Evolutionary conservation across 2,888 invertebrate genomes (phyloP), one percentile per base, ranked within the genome.

Genomic region (Cacoxenus indagator): DNA sequence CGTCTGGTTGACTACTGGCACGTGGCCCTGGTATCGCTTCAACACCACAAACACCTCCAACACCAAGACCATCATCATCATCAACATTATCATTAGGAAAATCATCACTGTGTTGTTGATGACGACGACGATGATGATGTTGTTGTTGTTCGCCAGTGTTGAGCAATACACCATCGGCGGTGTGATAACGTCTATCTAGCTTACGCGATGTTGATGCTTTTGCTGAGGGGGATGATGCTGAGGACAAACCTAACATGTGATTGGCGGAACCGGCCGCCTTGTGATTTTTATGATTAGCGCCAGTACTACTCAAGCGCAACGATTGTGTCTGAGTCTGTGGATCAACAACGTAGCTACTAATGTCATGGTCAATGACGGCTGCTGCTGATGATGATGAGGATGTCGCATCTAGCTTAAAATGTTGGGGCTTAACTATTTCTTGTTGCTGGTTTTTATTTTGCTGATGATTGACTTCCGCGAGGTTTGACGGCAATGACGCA

Each of bases 401-500:
- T 70, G 67, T 19, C 68, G 65, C n/a, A n/a, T n/a, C n/a, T n/a
- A n/a, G n/a, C n/a, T n/a, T n/a, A n/a, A n/a, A n/a, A n/a, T n/a
- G n/a, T n/a, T n/a, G n/a, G n/a, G n/a, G n/a, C n/a, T n/a, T n/a
- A n/a, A n/a, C n/a, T n/a, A n/a, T n/a, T n/a, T 8, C 37, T 48
- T 48, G 17, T 48, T 17, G 17, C 17, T n/a, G n/a, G 11, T 55
- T n/a, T 3, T 9, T 11, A 59, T 59, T 29, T n/a, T 8, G 61
- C 9, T 62, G 61, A 43, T 62, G 43, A 61, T 73, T 4, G 22
- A 71, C 67, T 43, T 69, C 69, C 19, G 24, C 37, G 1, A 69
- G 51, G 17, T 68, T 76, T 76, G 65, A 48, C 75, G 59, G 62
- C 71, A 43, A 72, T 11, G 85, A 84, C 9, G 76, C 72, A 64